A percentile compares a stretch with the other conserved stretches of the same genome.
These are phyloP conservation scores for Zelleria hepariella DNA, from an alignment of 2,888 invertebrate species.

Conservation along the genomic window DNA sequence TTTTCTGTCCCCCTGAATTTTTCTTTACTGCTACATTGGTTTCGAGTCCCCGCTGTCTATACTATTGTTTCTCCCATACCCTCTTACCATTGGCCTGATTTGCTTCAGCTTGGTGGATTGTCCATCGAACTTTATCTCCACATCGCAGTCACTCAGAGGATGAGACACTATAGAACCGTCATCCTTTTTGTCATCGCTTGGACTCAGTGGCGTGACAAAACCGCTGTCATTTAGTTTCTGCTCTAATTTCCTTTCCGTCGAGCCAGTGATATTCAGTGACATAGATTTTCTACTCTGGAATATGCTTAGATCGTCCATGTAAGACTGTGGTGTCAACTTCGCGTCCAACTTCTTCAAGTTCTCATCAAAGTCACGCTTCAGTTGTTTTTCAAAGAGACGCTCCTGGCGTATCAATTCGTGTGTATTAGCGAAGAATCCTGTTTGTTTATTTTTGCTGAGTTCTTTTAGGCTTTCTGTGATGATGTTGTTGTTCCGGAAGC, in stretches of 20 bases:
- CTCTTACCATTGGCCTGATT: constrained; percentile 62
- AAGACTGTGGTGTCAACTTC: constrained; percentile 34
- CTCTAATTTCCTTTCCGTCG: constrained; percentile 24
- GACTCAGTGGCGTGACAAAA: constrained; percentile 75
- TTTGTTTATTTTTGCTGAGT: constrained; percentile 32
- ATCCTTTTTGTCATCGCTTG: constrained; percentile 56
- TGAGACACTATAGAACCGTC: constrained; percentile 68
- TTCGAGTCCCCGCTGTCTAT: not conserved
- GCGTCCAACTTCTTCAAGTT: constrained; percentile 49
- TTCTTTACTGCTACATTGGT: not conserved
- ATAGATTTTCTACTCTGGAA: constrained; percentile 49
- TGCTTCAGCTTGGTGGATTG: constrained; percentile 83
- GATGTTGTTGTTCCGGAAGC: constrained; percentile 43
- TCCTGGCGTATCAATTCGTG: constrained; percentile 80
- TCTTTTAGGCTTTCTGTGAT: constrained; percentile 50
- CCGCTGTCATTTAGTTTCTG: constrained; percentile 67
- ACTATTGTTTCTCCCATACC: not conserved
- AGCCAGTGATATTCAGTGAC: constrained; percentile 49
- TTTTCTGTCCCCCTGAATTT: too few species aligned
- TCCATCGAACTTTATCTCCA: constrained; percentile 85
- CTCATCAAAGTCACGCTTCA: constrained; percentile 62
- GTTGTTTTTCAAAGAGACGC: constrained; percentile 58
- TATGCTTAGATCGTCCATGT: constrained; percentile 41
- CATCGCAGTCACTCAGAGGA: constrained; percentile 84
- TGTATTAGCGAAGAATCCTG: constrained; percentile 76